Percentiles rank a stretch among this genome's conserved stretches.
These are phyloP conservation scores for Lasioglossum pauxillum DNA, from an alignment of 2,888 invertebrate genomes.

Conservation along the genomic window DNA sequence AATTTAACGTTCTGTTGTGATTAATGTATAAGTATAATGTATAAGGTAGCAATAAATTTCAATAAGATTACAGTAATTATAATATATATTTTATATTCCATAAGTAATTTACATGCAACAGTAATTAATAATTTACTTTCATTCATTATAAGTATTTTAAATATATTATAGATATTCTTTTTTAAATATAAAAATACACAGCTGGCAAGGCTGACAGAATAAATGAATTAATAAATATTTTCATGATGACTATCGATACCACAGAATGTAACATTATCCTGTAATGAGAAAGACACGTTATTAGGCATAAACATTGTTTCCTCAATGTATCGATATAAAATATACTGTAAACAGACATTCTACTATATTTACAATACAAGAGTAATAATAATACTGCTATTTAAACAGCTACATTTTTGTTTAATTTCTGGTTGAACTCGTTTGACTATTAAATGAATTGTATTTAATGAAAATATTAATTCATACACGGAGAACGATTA, in stretches of 20 bases:
- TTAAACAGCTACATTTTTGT: neutral
- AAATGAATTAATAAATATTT: conserved; percentile 24
- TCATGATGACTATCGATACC: conserved; percentile 16
- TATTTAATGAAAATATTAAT: neutral
- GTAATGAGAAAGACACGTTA: conserved; percentile 3
- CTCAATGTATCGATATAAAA: conserved; percentile 14
- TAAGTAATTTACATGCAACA: conserved; percentile 48
- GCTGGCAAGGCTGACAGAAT: conserved; percentile 11
- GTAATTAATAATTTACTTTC: conserved; percentile 39
- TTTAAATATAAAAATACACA: conserved; percentile 13
- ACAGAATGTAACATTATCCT: conserved; percentile 17
- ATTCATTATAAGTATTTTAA: conserved; percentile 29
- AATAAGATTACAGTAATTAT: conserved; percentile 14
- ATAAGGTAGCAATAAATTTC: conserved; percentile 11
- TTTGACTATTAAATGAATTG: neutral
- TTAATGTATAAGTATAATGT: neutral
- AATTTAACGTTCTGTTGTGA: neutral
- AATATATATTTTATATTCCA: conserved; percentile 53
- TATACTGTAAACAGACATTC: neutral
- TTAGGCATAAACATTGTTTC: conserved; percentile 21
- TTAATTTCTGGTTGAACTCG: neutral
- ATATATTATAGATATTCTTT: conserved; percentile 22
- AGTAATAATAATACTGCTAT: conserved; percentile 15
- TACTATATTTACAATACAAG: conserved; percentile 1
- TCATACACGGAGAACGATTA: neutral